A percentile compares a stretch with the other conserved stretches of the same genome.
Evolutionary conservation across 2,113 vertebrate genomes (phyloP).

Genomic region (Platycercus adscitus): DNA sequence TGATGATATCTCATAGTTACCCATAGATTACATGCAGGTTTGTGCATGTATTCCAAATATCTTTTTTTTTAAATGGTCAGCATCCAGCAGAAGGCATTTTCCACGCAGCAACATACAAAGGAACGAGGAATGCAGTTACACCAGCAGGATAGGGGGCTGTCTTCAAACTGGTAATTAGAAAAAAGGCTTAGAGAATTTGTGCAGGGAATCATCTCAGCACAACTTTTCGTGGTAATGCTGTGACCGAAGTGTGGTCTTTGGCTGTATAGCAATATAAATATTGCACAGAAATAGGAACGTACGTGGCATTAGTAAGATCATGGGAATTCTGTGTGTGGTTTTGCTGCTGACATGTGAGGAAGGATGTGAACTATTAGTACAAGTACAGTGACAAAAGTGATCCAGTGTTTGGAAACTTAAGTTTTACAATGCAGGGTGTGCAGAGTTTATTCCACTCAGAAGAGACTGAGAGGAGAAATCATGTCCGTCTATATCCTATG

Average conservation of each 20-base stretch:
- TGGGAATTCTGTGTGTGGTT: background rate
- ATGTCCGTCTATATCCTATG: fast-evolving
- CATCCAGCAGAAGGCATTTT: background rate
- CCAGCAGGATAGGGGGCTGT: background rate
- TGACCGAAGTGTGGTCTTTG: background rate
- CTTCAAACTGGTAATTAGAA: background rate
- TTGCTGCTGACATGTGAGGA: background rate
- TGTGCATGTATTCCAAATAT: fast-evolving
- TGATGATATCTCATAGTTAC: background rate
- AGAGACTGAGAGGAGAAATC: background rate
- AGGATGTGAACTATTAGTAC: background rate
- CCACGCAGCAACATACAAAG: background rate
- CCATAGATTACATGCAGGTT: background rate
- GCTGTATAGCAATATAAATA: conserved; percentile 40
- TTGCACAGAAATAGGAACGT: background rate
- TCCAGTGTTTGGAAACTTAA: background rate
- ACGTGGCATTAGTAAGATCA: background rate
- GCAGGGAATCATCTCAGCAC: background rate
- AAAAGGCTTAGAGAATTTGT: background rate
- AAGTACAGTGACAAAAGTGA: background rate
- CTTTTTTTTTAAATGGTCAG: background rate
- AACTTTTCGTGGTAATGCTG: conserved; percentile 12
- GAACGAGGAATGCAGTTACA: background rate
- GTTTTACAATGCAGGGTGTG: background rate
- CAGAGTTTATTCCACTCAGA: background rate